Evolutionary conservation across 2,888 invertebrate genomes (phyloP), one percentile per base, ranked within the genome.

Genomic region (Halictus quadricinctus): DNA sequence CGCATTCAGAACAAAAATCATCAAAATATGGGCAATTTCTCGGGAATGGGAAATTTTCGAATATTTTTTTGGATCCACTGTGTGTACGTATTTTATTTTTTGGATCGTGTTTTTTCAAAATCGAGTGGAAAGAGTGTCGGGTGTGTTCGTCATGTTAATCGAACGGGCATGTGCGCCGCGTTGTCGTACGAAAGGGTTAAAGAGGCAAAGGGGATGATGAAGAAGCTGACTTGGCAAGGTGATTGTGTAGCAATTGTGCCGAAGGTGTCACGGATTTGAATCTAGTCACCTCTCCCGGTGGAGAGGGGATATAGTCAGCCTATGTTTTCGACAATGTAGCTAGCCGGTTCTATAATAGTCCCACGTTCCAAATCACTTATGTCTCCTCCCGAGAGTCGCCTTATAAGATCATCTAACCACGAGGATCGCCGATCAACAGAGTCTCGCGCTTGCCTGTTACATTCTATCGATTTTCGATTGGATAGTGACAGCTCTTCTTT

Each of bases 261-360:
- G 88, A 83, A 85, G 85, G 88, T 88, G 88, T 80, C 80, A 87
- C 85, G 85, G 72, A 83, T 88, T 85, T 72, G 79, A 85, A 88
- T 82, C 78, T 82, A 79, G 82, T 66, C 66, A 79, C 64, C 79
- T 74, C 25, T 12, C 25, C 36, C 18, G 13, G 18, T 41, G 78
- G 41, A 36, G 70, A 50, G 76, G 73, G 54, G 21, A 74, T 64
- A 72, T 64, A 29, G 79, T 83, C 75, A 85, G 92, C 87, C 93
- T 90, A 93, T 93, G 94, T 94, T 94, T 94, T 93, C 92, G 92
- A 93, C 93, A 93, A 93, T 89, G 92, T 93, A 88, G 84, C 92
- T 93, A 93, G 91, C 90, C 91, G 89, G 92, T 94, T 94, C 94
- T 94, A 94, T 94, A 93, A 94, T 88, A 85, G 94, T 41, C 93